Evolutionary conservation across 2,797 vertebrate genomes (phyloP), one percentile per base, ranked within the genome.

Genomic region (Poeciliopsis presidionis): DNA sequence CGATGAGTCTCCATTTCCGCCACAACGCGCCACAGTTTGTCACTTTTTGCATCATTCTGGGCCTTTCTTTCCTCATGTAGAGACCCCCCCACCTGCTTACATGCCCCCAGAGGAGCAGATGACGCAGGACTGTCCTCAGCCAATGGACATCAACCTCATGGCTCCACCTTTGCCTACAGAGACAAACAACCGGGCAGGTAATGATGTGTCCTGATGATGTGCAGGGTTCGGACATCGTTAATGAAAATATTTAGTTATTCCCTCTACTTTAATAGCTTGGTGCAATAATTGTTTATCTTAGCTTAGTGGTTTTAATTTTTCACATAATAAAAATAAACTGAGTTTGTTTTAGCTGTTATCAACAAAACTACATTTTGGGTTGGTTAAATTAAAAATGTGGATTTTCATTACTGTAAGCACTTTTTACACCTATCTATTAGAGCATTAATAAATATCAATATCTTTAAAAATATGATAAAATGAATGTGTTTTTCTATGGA

Each of bases 81-180:
- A 99, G 93, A 98, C 98, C 0, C 98, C 98, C 4, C 98, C 98
- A 73, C 98, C 98, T 91, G 98, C 97, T 81, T 99, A 99, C 91
- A 95, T 99, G 94, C 98, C 98, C 84, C 97, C 98, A 2, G 98
- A 99, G 94, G 98, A 99, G 93, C 97, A 96, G 87, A 97, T 99
- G 96, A 97, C 97, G 88, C 98, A 99, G 33, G 98, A 99, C 86
- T 97, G 97, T 89, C 97, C 98, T 71, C 98, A 99, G 89, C 98
- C 98, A 41, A 99, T 99, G 98, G 98, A 99, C 90, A 96, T 96
- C 81, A 98, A 97, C 88, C 96, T 99, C 92, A 93, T 99, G 96
- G 97, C 91, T 36, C 98, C 97, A 6, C 84, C 96, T n/a, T 92
- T 99, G 93, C 95, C 97, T 61, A 83, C 96, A n/a, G 97, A 99